Conservation (phyloP, 2,797 vertebrate species). For the Perodicticus potto region DNA sequence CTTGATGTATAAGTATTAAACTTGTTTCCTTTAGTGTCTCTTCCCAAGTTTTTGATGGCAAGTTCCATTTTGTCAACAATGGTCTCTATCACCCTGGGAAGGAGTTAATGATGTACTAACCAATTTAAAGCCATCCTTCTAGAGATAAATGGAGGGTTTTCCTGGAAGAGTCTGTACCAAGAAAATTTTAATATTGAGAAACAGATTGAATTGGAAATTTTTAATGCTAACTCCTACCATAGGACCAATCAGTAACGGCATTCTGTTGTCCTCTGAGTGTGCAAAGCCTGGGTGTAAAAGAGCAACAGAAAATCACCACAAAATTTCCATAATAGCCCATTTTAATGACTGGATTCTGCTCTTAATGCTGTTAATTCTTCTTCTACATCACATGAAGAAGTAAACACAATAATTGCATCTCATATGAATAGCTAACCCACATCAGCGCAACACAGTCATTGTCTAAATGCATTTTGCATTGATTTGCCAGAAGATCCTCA, state of each 20-base stretch:
- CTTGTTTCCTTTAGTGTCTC: conserved; percentile 8
- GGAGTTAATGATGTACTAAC: conserved; percentile 70
- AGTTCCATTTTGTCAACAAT: conserved; percentile 65
- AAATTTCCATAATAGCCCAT: conserved; percentile 62
- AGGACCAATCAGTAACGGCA: conserved; percentile 64
- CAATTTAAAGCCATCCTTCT: conserved; percentile 69
- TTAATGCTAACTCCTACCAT: conserved; percentile 59
- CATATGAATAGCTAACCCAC: conserved; percentile 75
- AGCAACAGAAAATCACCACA: background rate
- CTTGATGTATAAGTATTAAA: conserved; percentile 34
- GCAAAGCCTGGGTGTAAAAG: conserved; percentile 50
- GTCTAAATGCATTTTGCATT: conserved; percentile 77
- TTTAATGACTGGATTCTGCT: conserved; percentile 65
- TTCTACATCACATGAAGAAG: conserved; percentile 50
- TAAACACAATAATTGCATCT: conserved; percentile 77
- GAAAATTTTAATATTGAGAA: conserved; percentile 79
- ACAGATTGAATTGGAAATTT: conserved; percentile 58
- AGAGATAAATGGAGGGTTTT: conserved; percentile 64
- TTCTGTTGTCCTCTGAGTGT: conserved; percentile 57
- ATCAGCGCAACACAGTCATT: conserved; percentile 74
- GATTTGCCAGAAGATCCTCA: conserved; percentile 6
- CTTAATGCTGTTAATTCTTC: conserved; percentile 75
- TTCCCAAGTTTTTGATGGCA: conserved; percentile 5
- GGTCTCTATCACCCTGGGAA: conserved; percentile 66
- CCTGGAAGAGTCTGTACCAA: conserved; percentile 56